Conservation (phyloP, 2,113 vertebrate species). For the Piaya cayana region DNA sequence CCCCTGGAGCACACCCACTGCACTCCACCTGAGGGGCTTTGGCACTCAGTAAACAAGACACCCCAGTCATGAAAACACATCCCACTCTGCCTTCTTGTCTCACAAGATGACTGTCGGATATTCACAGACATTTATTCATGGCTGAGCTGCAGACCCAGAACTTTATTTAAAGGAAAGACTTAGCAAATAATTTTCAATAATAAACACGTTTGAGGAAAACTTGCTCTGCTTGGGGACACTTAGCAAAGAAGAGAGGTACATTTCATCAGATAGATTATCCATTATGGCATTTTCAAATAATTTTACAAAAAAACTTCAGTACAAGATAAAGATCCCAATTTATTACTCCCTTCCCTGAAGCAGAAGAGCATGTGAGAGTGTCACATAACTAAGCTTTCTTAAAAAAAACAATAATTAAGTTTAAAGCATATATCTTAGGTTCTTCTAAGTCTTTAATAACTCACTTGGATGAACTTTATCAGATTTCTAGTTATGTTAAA, state of each 20-base stretch:
- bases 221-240: background rate
- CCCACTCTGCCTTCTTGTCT: background rate
- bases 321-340: background rate
- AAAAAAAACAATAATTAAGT: background rate
- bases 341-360: background rate
- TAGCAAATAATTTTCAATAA: background rate
- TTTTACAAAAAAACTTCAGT: background rate
- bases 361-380: background rate
- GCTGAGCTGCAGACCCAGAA: background rate
- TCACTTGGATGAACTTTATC: background rate
- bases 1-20: rapidly evolving
- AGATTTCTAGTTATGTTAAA: background rate
- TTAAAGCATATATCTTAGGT: background rate
- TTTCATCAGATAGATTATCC: background rate
- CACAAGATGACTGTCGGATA: background rate
- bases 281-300: background rate
- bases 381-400: background rate
- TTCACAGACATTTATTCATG: background rate
- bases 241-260: background rate
- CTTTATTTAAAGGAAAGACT: background rate
- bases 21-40: background rate
- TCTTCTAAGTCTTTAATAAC: background rate
- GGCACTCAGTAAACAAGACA: background rate
- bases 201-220: background rate
- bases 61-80: background rate